Percentiles rank a stretch among this genome's conserved stretches.
Conservation (phyloP, 1,140 invertebrate species). For the Stegodyphus mimosarum region DNA sequence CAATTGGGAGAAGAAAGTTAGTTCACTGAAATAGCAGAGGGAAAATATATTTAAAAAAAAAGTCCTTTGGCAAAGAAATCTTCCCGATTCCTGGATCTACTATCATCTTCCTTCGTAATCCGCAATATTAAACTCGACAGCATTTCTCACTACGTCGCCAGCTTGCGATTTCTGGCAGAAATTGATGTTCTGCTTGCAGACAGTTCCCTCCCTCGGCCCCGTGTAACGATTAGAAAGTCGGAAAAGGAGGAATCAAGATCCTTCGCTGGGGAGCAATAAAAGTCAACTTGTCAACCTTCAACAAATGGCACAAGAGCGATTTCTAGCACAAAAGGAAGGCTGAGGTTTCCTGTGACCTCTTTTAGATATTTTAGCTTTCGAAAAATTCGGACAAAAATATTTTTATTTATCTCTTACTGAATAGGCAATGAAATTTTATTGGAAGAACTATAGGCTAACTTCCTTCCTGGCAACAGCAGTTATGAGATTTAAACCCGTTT, state of each 20-base stretch:
- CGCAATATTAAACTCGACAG: neutral
- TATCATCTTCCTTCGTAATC: neutral
- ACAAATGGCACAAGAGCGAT: conserved; percentile 54
- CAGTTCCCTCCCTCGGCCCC: conserved; percentile 3
- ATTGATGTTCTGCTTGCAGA: conserved; percentile 11
- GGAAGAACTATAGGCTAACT: no score
- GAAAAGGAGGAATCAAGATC: conserved; percentile 33
- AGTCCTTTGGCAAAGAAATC: no score
- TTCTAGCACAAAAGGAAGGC: conserved; percentile 37
- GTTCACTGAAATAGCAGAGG: no score
- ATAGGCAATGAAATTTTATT: no score
- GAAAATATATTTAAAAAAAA: no score
- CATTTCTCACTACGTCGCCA: neutral
- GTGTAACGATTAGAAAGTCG: conserved; percentile 35
- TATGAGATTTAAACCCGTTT: no score
- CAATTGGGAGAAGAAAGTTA: no score
- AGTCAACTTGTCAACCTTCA: conserved; percentile 51
- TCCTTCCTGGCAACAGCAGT: no score
- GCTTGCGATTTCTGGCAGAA: conserved; percentile 12
- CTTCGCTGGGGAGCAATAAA: conserved; percentile 42
- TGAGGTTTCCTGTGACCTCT: neutral
- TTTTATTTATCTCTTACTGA: no score
- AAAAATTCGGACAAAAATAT: no score
- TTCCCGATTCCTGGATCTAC: no score
- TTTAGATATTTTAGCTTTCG: no score